phyloP scores from a whole-genome alignment of 2,113 vertebrate species.

The Corvus moneduloides region DNA sequence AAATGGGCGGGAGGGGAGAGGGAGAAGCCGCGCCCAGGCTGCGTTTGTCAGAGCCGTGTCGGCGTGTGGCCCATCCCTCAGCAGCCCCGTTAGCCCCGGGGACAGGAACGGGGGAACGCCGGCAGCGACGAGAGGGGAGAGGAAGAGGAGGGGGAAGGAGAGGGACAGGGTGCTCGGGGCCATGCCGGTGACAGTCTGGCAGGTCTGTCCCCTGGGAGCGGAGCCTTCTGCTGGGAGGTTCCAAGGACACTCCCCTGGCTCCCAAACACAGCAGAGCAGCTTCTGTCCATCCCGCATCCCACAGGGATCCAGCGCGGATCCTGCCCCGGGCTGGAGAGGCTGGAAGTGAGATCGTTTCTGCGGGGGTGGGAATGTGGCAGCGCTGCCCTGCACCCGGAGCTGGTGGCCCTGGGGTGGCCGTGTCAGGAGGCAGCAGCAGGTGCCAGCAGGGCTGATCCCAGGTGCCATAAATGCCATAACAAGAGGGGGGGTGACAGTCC shows the following conservation, averaged over 20 bases:
- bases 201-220: not conserved
- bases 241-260: not conserved
- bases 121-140: too few species aligned
- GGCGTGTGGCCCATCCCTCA: not conserved
- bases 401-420: not conserved
- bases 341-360: not conserved
- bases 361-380: accelerated
- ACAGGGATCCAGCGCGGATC: accelerated
- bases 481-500: not conserved
- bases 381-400: accelerated
- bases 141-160: not conserved
- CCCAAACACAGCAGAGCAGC: not conserved
- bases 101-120: accelerated
- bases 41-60: not conserved
- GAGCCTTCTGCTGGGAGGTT: too few species aligned
- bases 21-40: not conserved
- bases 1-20: not conserved
- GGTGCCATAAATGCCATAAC: not conserved
- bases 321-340: not conserved
- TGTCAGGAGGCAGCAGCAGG: not conserved
- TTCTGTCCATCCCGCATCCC: not conserved
- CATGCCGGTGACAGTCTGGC: not conserved
- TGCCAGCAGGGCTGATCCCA: not conserved
- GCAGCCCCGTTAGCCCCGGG: not conserved
- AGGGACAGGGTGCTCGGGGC: not conserved